These are phyloP conservation scores for Schrankia costaestrigalis DNA, from an alignment of 2,888 invertebrate genomes.

Conservation along the genomic window DNA sequence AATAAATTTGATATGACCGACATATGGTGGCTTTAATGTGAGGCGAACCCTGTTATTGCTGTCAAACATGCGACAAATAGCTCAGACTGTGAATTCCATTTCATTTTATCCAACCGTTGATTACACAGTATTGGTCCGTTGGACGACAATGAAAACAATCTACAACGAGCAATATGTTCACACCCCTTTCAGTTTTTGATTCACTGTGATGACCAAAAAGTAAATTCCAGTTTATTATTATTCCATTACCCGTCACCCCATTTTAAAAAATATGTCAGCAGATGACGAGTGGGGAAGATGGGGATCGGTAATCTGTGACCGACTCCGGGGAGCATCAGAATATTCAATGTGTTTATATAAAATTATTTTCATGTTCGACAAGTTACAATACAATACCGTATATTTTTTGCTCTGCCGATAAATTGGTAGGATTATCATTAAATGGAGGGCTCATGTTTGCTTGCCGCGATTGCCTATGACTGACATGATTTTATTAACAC, in stretches of 20 bases:
- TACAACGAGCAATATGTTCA: conserved; percentile 74
- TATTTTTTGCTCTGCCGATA: conserved; percentile 77
- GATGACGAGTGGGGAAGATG: conserved; percentile 70
- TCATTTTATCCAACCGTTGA: conserved; percentile 73
- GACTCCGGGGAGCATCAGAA: conserved; percentile 60
- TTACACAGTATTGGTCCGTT: conserved; percentile 76
- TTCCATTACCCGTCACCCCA: conserved; percentile 77
- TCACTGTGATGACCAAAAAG: conserved; percentile 77
- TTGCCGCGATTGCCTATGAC: conserved; percentile 75
- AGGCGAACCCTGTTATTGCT: conserved; percentile 78
- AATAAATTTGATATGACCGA: conserved; percentile 81
- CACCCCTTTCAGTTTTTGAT: conserved; percentile 78
- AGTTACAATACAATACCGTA: conserved; percentile 73
- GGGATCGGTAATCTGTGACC: conserved; percentile 60
- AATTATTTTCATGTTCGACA: conserved; percentile 80
- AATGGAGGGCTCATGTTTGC: conserved; percentile 80
- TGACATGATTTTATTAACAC: conserved; percentile 78
- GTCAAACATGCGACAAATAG: conserved; percentile 80
- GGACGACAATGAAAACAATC: conserved; percentile 72
- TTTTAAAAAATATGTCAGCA: conserved; percentile 79
- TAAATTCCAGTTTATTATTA: conserved; percentile 81
- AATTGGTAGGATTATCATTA: conserved; percentile 80
- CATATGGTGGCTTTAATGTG: conserved; percentile 77
- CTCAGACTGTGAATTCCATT: conserved; percentile 66
- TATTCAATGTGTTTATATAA: conserved; percentile 80